Conservation (phyloP, 2,113 vertebrate species). For the Formicarius rufipectus region DNA sequence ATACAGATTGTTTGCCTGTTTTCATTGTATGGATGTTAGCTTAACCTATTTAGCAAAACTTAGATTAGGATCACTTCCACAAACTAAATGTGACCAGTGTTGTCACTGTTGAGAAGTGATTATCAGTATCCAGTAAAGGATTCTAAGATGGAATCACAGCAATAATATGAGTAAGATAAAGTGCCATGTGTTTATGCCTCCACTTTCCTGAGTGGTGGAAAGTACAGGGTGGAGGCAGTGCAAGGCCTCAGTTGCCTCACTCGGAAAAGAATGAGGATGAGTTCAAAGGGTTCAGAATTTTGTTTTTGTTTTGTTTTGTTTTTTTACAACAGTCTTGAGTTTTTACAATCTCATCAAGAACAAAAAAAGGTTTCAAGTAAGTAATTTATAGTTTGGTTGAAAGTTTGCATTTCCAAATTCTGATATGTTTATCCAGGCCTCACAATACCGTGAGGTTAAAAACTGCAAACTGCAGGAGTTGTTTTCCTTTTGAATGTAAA, state of each 20-base stretch:
- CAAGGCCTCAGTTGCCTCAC: accelerated
- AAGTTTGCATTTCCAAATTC: neutral
- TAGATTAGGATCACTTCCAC: neutral
- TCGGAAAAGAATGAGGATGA: neutral
- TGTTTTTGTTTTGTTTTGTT: too few species aligned
- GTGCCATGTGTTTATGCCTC: neutral
- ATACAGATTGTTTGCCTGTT: neutral
- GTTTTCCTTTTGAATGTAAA: neutral
- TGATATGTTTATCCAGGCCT: neutral
- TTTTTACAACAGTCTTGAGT: neutral
- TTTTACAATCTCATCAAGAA: neutral
- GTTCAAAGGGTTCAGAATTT: neutral
- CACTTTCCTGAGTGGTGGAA: neutral
- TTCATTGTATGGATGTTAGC: neutral
- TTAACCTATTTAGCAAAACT: neutral
- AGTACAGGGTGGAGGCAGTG: neutral
- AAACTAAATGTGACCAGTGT: neutral
- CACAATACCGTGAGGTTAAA: neutral
- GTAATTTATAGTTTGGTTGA: neutral
- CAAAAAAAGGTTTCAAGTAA: neutral
- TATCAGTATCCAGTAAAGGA: neutral
- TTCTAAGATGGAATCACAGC: neutral
- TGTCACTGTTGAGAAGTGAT: neutral
- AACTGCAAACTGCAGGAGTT: accelerated
- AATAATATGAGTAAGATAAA: neutral